Evolutionary conservation across 1,140 invertebrate genomes (phyloP), one percentile per base, ranked within the genome.

Genomic region (Pogonognathellus flavescens): DNA sequence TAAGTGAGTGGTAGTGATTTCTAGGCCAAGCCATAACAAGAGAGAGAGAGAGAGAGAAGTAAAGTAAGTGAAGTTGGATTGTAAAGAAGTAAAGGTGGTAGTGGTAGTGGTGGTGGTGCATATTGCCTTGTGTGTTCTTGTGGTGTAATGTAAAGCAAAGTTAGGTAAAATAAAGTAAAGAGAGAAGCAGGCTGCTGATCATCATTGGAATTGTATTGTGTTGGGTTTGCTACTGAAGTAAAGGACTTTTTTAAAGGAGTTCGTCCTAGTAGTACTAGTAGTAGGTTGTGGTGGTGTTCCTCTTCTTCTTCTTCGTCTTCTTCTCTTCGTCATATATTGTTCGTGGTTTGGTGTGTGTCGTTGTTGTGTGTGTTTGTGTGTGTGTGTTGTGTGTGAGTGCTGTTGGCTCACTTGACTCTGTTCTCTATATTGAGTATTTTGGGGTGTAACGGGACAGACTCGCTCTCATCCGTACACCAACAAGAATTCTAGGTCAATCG

Each of bases 401-500:
- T 49, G 57, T 60, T 60, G n/a, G 59, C 22, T 60, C 11, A n/a
- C 4, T 60, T 18, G 1, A n/a, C 18, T 4, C 9, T 18, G 3
- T 60, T 7, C 5, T 60, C 31, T 60, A 41, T 55, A 80, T 76
- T 18, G 83, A 84, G 86, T 88, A 88, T 88, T 88, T 88, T 88
- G 83, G 87, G 87, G 70, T 85, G 25, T 88, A 88, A 88, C 87
- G 87, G 87, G 87, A 88, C 84, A 88, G 86, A 88, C 88, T 88
- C 88, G 86, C 87, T 88, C 87, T 88, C 87, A 88, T 88, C 87
- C 72, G 84, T 84, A 86, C 82, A 82, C 59, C 49, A 85, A 82
- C 60, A 70, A 80, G 76, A 57, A 62, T 86, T 88, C 72, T 86
- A 80, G 88, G 88, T 88, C 88, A 88, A 86, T 86, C 85, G 83